Evolutionary conservation across 2,888 invertebrate species (phyloP), one percentile per base, ranked within the genome.

Genomic region (Noctua janthe): DNA sequence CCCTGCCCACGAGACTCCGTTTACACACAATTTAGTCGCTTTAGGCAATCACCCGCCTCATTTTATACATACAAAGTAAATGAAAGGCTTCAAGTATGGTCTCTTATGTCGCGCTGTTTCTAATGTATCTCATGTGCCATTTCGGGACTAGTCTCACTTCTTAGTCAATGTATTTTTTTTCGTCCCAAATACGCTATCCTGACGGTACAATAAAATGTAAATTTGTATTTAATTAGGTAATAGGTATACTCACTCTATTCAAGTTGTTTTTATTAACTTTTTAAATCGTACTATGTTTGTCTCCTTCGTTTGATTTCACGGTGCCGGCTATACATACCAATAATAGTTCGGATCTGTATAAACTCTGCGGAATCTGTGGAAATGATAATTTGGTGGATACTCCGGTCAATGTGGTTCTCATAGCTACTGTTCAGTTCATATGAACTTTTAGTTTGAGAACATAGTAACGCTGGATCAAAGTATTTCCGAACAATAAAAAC

Each of bases 61-160:
- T 13, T 49, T 13, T 13, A 49, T 15, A 49, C 49, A 15, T 15
- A 49, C 47, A 49, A 49, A 49, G 15, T 49, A 49, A 49, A 49
- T 49, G 4, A 49, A 49, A 49, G 49, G 49, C 49, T 15, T 49
- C 0, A 0, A 1, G 54, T 17, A 7, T 0, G 11, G 17, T 56
- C 17, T 17, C 56, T 8, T 20, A 43, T 7, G 20, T 49, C 29
- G 49, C 51, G 49, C 47, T 54, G 39, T 6, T 17, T 66, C 5
- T 5, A 59, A 20, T 64, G 47, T 73, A 64, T 70, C n/a, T 23
- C n/a, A 29, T 64, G 79, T 74, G 85, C 85, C 84, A 84, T 87
- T 51, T 59, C 56, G 56, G 72, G 74, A 69, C 80, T 87, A 87
- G 87, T 84, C 87, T 47, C 54, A 39, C 51, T 49, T 29, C 17